These are phyloP conservation scores for Protodeltote pygarga DNA, from an alignment of 2,888 invertebrate species.

Conservation along the genomic window DNA sequence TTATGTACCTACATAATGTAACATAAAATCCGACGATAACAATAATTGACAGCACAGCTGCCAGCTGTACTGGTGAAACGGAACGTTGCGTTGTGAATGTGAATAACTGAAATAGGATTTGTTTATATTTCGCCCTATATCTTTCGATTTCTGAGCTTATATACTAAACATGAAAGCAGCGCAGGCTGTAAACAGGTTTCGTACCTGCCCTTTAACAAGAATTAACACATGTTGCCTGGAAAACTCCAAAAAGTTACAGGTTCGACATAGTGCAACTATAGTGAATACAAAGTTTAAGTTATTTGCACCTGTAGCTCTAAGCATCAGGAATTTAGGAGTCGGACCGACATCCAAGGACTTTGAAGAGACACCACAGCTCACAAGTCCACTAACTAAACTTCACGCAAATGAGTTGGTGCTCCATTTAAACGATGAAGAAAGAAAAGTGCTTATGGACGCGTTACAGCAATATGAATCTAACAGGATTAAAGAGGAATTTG, in stretches of 20 bases:
- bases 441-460: conserved; percentile 89
- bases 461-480: conserved; percentile 92
- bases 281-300: conserved; percentile 58
- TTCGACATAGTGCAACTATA: conserved; percentile 70
- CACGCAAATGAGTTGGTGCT: conserved; percentile 92
- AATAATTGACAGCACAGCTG: neutral
- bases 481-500: conserved; percentile 91
- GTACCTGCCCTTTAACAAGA: conserved; percentile 50
- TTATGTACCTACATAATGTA: too few relatives aligned
- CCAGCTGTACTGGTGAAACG: conserved; percentile 18
- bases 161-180: conserved; percentile 69
- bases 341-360: conserved; percentile 82
- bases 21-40: too few relatives aligned
- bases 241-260: conserved; percentile 60
- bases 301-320: conserved; percentile 57
- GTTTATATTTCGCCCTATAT: conserved; percentile 24
- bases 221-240: conserved; percentile 59
- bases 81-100: conserved; percentile 24
- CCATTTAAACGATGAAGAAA: conserved; percentile 91
- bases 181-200: conserved; percentile 59
- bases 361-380: conserved; percentile 69
- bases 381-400: conserved; percentile 87
- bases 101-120: conserved; percentile 33
- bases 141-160: conserved; percentile 19
- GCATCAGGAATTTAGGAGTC: conserved; percentile 71